Conservation (phyloP, 2,113 vertebrate species). For the Gambusia affinis region DNA sequence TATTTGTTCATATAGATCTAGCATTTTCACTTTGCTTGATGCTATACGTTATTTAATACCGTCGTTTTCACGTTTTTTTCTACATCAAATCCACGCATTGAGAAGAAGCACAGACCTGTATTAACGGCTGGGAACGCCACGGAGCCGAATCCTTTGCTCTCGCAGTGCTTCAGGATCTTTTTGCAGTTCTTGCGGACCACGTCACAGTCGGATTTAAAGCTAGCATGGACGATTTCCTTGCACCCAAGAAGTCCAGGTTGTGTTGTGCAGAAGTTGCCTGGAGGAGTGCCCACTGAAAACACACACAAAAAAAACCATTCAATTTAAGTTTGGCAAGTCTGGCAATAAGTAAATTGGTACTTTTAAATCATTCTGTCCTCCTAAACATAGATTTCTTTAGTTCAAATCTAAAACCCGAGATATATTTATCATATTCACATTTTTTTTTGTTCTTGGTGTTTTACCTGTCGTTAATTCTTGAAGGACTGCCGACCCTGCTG, state of each 20-base stretch:
- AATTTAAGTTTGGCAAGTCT: neutral
- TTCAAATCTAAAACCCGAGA: neutral
- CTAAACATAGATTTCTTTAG: neutral
- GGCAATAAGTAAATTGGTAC: neutral
- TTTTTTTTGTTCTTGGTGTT: neutral
- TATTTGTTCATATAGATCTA: too few species aligned
- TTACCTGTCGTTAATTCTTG: constrained; percentile 53
- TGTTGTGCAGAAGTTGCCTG: constrained; percentile 39
- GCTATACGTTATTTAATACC: neutral
- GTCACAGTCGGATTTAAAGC: neutral
- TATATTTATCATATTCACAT: neutral
- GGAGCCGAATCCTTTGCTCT: constrained; percentile 53
- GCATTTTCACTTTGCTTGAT: neutral
- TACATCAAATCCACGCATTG: neutral
- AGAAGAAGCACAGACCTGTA: constrained; percentile 56
- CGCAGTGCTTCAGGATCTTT: constrained; percentile 61
- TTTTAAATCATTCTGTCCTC: neutral
- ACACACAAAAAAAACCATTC: neutral
- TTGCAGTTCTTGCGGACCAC: constrained; percentile 46
- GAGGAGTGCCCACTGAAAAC: constrained; percentile 37
- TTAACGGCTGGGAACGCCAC: constrained; percentile 69
- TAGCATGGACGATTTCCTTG: constrained; percentile 60
- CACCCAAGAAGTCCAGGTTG: constrained; percentile 58
- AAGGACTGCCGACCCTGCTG: constrained; percentile 51
- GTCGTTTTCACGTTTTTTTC: neutral